Evolutionary conservation across 2,113 vertebrate genomes (phyloP).

Genomic region (Porphyrio hochstetteri): DNA sequence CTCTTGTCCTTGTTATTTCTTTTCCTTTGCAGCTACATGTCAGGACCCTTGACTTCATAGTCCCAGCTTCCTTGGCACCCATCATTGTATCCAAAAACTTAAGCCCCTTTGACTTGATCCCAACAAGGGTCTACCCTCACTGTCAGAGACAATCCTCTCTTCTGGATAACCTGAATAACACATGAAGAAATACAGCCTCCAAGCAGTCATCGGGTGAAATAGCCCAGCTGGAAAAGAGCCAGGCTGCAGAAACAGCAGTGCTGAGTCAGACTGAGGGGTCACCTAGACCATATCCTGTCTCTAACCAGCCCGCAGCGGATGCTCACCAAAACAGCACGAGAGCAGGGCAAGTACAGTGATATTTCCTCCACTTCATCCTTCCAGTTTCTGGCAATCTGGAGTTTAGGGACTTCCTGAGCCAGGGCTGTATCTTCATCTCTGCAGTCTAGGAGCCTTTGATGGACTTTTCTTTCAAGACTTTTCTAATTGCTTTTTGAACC

Average conservation of each 20-base stretch:
- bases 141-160: not conserved
- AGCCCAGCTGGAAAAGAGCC: constrained; percentile 31
- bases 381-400: constrained; percentile 8
- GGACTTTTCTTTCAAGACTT: not conserved
- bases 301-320: not conserved
- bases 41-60: not conserved
- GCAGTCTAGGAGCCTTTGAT: constrained; percentile 4
- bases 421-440: constrained; percentile 3
- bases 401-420: constrained; percentile 38
- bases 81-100: not conserved
- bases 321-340: not conserved
- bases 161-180: not conserved
- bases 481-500: constrained; percentile 20
- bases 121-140: not conserved
- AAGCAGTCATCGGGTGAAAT: not conserved
- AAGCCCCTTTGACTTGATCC: not conserved
- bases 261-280: constrained; percentile 51
- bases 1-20: not conserved
- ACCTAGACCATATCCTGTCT: constrained; percentile 36
- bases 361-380: constrained; percentile 30
- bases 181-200: not conserved
- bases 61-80: not conserved
- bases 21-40: not conserved
- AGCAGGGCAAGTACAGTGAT: not conserved
- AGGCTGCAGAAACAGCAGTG: constrained; percentile 42